phyloP scores from a whole-genome alignment of 2,113 vertebrate species.

The Actenoides lindsayi region DNA sequence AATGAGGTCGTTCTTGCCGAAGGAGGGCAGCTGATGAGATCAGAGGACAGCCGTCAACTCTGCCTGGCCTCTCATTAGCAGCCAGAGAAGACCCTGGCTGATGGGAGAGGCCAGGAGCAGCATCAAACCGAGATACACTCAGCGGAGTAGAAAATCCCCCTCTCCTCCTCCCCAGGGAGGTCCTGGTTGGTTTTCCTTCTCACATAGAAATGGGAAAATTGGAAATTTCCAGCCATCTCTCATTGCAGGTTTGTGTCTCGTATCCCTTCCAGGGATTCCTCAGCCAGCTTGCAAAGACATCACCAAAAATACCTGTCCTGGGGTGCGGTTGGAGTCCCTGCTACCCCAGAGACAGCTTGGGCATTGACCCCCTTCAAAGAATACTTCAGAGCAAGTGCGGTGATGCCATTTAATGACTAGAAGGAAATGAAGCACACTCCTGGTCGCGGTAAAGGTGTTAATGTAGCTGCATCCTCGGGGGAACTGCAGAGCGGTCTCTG shows the following conservation, averaged over 20 bases:
- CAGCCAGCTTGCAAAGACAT: fast-evolving
- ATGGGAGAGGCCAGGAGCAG: background rate
- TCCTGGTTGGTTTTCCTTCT: background rate
- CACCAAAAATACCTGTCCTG: background rate
- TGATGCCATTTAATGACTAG: background rate
- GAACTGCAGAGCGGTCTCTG: background rate
- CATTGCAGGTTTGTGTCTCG: fast-evolving
- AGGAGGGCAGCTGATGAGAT: conserved; percentile 4
- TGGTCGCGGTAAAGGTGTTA: too few relatives aligned
- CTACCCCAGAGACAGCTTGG: background rate
- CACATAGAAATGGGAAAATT: background rate
- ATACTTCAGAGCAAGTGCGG: background rate
- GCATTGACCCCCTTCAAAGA: background rate
- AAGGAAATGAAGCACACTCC: background rate
- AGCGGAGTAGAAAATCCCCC: background rate
- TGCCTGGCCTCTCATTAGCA: background rate
- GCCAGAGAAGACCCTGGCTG: background rate
- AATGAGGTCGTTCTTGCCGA: background rate
- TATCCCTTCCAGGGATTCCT: background rate
- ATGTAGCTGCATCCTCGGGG: background rate
- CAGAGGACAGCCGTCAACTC: background rate
- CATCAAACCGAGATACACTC: background rate
- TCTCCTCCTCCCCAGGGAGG: background rate
- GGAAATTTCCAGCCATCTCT: background rate
- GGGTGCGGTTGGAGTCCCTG: fast-evolving